Base-by-base conservation (phyloP, 2,797 vertebrate genomes). In the Alcedo quadribrachys region DNA sequence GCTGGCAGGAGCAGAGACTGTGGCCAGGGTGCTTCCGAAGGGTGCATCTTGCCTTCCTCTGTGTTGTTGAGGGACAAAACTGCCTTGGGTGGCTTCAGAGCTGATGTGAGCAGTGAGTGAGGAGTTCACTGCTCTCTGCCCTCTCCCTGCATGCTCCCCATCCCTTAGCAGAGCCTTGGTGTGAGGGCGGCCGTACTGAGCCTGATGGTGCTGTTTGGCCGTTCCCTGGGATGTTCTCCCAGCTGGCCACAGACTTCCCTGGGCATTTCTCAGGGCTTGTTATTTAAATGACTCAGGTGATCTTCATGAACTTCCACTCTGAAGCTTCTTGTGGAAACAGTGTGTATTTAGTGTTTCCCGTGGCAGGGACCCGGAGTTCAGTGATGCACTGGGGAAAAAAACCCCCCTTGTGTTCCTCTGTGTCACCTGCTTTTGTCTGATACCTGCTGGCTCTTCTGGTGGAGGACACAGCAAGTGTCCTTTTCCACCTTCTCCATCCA, bases 181-280 rank as follows among this genome's bases (percentile, higher is more conserved):
- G 4, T 3, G 28, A 78, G 45, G 14, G 27, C 54, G 45, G 42
- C 58, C 0, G 0, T 68, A 53, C 12, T 27, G 66, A 67, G n/a
- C 32, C 35, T 35, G 42, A 16, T 65, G 25, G 35, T 80, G 45
- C 57, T 45, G 22, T 40, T 2, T 2, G 6, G 1, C 50, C 2
- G 0, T 61, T 69, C 15, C 46, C 37, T 28, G 27, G 45, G 53
- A 78, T 42, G 11, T 68, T 75, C 51, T 75, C 45, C 40, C 60
- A 53, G 24, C 35, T 84, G 70, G 74, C 45, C 53, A n/a, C 45
- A 81, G 70, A 80, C 13, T 73, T 74, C 30, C 0, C 30, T 58
- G 21, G 58, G 27, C 6, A 20, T 15, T 93, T 92, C 33, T 18
- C 27, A 6, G 8, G 68, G 43, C 28, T 65, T 66, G 81, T 71